Conservation (phyloP, 2,797 vertebrate species). For the Sebastes nivosus region DNA sequence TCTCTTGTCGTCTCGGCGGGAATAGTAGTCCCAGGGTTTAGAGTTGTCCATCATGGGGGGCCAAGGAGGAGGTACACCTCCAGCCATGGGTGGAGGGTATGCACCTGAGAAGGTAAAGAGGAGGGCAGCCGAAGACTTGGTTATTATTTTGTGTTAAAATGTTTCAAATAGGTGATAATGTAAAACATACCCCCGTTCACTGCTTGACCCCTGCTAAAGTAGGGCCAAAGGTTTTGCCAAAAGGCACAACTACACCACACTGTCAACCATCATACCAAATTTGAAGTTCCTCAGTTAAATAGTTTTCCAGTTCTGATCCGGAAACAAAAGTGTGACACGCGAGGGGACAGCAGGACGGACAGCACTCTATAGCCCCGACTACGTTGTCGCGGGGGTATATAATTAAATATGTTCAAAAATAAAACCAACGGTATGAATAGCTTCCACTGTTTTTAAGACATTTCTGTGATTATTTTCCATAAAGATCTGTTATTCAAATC, state of each 20-base stretch:
- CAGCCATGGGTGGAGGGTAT: slow-evolving; percentile 82
- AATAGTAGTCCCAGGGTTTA: slow-evolving; percentile 83
- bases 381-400: too few species aligned
- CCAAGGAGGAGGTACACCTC: slow-evolving; percentile 79
- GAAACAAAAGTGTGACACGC: too few species aligned
- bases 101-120: slow-evolving; percentile 63
- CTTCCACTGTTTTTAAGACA: background rate
- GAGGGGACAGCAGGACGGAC: too few species aligned
- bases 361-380: too few species aligned
- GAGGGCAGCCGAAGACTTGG: background rate
- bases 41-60: slow-evolving; percentile 81
- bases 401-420: too few species aligned
- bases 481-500: background rate
- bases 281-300: too few species aligned
- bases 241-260: too few species aligned
- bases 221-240: too few species aligned
- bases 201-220: too few species aligned
- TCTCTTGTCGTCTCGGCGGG: slow-evolving; percentile 83
- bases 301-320: too few species aligned
- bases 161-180: background rate
- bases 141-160: background rate
- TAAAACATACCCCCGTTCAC: background rate
- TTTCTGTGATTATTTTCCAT: background rate
- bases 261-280: too few species aligned
- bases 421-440: background rate